Percentiles rank a stretch among this genome's conserved stretches.
Conservation (phyloP, 1,140 invertebrate genomes). For the Caenorhabditis briggsae region DNA sequence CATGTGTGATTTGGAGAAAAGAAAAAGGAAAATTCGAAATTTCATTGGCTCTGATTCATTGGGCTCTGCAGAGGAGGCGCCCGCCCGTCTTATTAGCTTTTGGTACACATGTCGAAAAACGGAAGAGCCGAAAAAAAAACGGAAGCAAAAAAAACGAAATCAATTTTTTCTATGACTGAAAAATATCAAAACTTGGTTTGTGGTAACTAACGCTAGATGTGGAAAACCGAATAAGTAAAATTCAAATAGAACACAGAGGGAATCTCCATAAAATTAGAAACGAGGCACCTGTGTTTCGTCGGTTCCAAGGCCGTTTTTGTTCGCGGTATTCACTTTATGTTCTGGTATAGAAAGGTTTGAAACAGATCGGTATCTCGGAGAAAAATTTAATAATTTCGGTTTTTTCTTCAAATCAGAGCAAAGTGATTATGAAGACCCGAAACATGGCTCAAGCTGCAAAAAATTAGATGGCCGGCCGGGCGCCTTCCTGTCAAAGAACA, state of each 20-base stretch:
- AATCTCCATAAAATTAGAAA: slow-evolving; percentile 22
- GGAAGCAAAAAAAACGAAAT: neutral
- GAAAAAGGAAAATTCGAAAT: neutral
- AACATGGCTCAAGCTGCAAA: too few relatives aligned
- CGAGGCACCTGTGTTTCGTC: neutral
- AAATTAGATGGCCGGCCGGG: too few relatives aligned
- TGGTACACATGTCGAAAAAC: slow-evolving; percentile 1
- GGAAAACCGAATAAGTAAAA: too few relatives aligned
- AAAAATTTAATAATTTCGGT: too few relatives aligned
- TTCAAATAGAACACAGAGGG: slow-evolving; percentile 41
- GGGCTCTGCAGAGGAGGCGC: neutral
- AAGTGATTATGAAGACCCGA: too few relatives aligned
- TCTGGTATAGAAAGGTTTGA: too few relatives aligned
- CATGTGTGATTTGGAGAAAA: too few relatives aligned
- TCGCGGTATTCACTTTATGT: neutral
- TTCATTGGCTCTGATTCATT: neutral
- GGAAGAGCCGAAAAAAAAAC: neutral
- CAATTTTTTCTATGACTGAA: neutral
- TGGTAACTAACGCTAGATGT: too few relatives aligned
- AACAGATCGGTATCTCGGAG: too few relatives aligned
- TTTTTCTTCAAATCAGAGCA: too few relatives aligned
- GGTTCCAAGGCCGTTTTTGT: slow-evolving; percentile 39
- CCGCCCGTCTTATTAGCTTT: slow-evolving; percentile 35
- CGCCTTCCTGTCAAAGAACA: too few relatives aligned
- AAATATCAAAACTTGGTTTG: too few relatives aligned